Evolutionary conservation across 2,888 invertebrate genomes (phyloP), one percentile per base, ranked within the genome.

Genomic region (Campoplex nolae): DNA sequence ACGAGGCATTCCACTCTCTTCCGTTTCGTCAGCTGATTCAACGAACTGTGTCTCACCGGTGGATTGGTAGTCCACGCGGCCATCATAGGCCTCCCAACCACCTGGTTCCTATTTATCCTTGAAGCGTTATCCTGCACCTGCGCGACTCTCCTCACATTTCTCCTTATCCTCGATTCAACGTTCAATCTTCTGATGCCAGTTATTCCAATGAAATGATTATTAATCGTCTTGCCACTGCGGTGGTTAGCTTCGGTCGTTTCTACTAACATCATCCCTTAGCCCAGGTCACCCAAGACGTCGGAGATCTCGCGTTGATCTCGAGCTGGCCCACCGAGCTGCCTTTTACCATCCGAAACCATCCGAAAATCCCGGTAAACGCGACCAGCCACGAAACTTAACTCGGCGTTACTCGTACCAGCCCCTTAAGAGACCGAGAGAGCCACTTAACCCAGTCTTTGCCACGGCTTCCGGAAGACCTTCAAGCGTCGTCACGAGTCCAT

Each of bases 201-300:
- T 62, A 9, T 68, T 32, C 42, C 42, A 42, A 42, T 48, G 48
- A n/a, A 51, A 67, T 48, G 32, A 38, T 62, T 70, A 1, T 58
- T 75, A 42, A 9, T 76, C 62, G 28, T 77, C 51, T 77, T 84
- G 62, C 54, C 68, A 58, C 78, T 62, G 75, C 73, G 67, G 58
- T 77, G 51, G 75, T 82, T 76, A 32, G 48, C 71, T 82, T 13
- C 67, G 35, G 54, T 79, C 78, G 51, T 70, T 71, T 70, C 78
- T 56, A 75, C 79, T 18, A 87, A 87, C 87, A 82, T 87, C 87
- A 84, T 87, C 62, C 84, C 87, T 84, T 71, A 62, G 54, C 75
- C 65, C 42, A 35, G 62, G 8, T 42, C 58, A 45, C 16, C 11
- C 38, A 28, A 45, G 45, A 28, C 51, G 28, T n/a, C 28, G 18